Evolutionary conservation across 1,140 invertebrate species (phyloP), one percentile per base, ranked within the genome.

Genomic region (Zaprionus gabonicus): DNA sequence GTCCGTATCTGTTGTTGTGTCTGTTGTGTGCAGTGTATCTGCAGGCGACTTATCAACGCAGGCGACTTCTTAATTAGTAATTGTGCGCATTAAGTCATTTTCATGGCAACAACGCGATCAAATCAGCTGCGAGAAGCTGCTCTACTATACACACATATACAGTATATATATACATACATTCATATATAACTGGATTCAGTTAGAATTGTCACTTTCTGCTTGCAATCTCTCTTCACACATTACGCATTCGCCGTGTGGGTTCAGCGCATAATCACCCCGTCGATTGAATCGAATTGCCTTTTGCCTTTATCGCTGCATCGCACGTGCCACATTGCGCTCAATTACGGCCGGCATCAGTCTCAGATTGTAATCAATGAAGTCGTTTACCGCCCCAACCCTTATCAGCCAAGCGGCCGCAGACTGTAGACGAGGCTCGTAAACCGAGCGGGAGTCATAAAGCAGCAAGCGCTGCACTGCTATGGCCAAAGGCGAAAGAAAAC

Each of bases 291-390:
- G n/a, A 46, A 46, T 17, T 46, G 41, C 41, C 36, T 38, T 41
- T 17, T 20, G 20, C 5, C 41, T 38, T 36, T 59, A 46, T 58
- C 62, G 28, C 9, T 23, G 41, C 13, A 15, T 20, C 10, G 20
- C 71, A 67, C 64, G 70, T 34, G 71, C 56, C 53, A 28, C 34
- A 81, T 65, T 56, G 60, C 55, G 53, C 20, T 41, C 56, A 64
- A 41, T 41, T 63, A 71, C 57, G 36, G 15, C 55, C n/a, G 44
- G 71, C 58, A 86, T 86, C 85, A 46, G 41, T 10, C 41, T 46
- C 41, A 82, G 71, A 86, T 60, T 53, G 53, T 55, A 81, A 85
- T 85, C 78, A 84, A 85, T 80, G 53, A 84, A 83, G 81, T 81
- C 55, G 28, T 36, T 67, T 72, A 82, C 66, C 51, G 71, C 76